A percentile compares a stretch with the other conserved stretches of the same genome.
These are phyloP conservation scores for Drosophila sucinea DNA, from an alignment of 1,140 invertebrate genomes.

Conservation along the genomic window DNA sequence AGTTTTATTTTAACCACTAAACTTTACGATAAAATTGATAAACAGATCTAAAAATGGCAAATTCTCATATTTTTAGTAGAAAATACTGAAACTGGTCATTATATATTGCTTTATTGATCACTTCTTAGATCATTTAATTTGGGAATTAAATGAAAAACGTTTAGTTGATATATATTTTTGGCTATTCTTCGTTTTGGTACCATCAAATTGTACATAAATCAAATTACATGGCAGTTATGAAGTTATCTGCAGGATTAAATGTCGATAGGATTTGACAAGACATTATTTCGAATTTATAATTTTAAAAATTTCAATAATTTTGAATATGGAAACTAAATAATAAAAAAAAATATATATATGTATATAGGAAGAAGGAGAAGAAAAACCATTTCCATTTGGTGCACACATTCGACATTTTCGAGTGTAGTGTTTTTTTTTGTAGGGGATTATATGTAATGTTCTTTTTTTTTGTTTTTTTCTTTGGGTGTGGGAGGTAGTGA, in stretches of 20 bases:
- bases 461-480: not conserved
- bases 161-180: not conserved
- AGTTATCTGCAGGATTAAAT: too few relatives aligned
- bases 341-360: not conserved
- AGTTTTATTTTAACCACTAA: too few relatives aligned
- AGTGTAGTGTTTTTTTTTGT: not conserved
- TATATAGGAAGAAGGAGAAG: not conserved
- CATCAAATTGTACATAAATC: not conserved
- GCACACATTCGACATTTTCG: conserved; percentile 1
- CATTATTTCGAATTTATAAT: conserved; percentile 15
- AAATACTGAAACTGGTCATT: too few relatives aligned
- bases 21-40: too few relatives aligned
- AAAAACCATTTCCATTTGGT: not conserved
- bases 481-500: not conserved
- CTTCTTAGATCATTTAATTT: too few relatives aligned
- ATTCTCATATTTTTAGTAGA: too few relatives aligned
- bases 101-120: too few relatives aligned
- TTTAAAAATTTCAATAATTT: conserved; percentile 1
- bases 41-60: too few relatives aligned
- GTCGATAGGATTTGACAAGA: conserved; percentile 3
- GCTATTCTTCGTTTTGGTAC: not conserved
- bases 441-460: too few relatives aligned
- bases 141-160: not conserved
- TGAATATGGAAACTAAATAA: conserved; percentile 15
- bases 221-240: not conserved